Base-by-base conservation (phyloP, 2,113 vertebrate genomes). In the Conger conger region DNA sequence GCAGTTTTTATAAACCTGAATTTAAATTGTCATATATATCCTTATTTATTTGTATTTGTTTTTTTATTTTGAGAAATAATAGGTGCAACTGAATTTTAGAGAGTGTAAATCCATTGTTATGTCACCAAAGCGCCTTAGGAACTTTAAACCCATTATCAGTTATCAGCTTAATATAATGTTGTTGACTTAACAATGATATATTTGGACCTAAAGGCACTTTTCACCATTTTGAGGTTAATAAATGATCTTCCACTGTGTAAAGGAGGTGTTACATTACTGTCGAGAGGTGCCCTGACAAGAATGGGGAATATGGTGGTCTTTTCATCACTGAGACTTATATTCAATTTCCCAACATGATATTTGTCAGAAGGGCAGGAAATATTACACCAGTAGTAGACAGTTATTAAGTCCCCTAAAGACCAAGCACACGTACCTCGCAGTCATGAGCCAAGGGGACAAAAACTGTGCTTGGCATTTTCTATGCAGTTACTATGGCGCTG, bases 101-200 rank as follows among this genome's bases (percentile, higher is more conserved):
- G 93, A 91, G 94, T 93, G 95, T 93, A 95, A 96, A 97, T 97
- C 95, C 95, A 96, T 96, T 95, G 96, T 94, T 88, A 87, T 91
- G 92, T 96, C 86, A 96, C 97, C 97, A 94, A 93, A 94, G 96
- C 86, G 96, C 97, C 97, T 95, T 93, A 94, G 96, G 97, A 96
- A 93, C 93, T 95, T 92, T 94, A 95, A 93, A 94, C 82, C 93
- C 92, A 95, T 94, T 96, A 97, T 97, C 94, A 94, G 92, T 97
- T 97, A 95, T 94, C 92, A 89, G 94, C 96, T 96, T 97, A 97
- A 97, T 98, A 96, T 97, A 97, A 97, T 97, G 96, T 96, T 96
- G 96, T 97, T 98, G 97, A 97, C 96, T 97, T 98, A 97, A 97
- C 96, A 94, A 95, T 98, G 98, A 99, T 98, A 85, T 95, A 98